Evolutionary conservation across 2,888 invertebrate genomes (phyloP).

Genomic region (Eurytoma californica): DNA sequence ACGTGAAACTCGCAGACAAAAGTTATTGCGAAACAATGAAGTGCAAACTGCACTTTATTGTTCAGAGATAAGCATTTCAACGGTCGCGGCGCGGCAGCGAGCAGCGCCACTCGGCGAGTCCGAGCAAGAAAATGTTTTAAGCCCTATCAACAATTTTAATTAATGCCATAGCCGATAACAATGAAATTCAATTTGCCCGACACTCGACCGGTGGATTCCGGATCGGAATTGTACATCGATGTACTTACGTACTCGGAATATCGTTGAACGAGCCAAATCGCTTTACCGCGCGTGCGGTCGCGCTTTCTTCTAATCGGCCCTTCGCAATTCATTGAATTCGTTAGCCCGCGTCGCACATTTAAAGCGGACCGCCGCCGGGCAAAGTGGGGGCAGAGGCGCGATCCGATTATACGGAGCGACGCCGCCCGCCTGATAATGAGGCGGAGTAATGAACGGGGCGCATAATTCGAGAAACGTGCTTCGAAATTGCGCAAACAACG

Average conservation of each 20-base stretch:
- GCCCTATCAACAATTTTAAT: no score
- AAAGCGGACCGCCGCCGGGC: neutral
- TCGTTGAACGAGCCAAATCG: neutral
- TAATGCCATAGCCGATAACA: neutral
- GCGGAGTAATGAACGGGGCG: constrained; percentile 37
- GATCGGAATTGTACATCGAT: no score
- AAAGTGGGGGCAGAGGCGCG: neutral
- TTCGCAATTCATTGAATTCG: constrained; percentile 28
- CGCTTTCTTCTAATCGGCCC: constrained; percentile 14
- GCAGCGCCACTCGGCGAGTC: no score
- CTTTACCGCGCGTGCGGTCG: neutral
- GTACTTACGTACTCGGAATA: neutral
- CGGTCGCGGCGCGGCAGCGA: no score
- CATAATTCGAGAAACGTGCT: constrained; percentile 54
- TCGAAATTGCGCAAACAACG: constrained; percentile 43
- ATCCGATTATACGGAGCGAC: constrained; percentile 40
- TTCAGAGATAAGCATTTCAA: no score
- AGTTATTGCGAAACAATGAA: no score
- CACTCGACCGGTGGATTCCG: no score
- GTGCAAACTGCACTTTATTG: no score
- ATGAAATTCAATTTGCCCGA: neutral
- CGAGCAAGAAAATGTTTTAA: no score
- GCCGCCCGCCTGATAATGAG: constrained; percentile 40
- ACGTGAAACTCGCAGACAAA: no score
- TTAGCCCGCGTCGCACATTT: neutral